phyloP scores from a whole-genome alignment of 2,113 vertebrate genomes.

The Aegithalos caudatus region DNA sequence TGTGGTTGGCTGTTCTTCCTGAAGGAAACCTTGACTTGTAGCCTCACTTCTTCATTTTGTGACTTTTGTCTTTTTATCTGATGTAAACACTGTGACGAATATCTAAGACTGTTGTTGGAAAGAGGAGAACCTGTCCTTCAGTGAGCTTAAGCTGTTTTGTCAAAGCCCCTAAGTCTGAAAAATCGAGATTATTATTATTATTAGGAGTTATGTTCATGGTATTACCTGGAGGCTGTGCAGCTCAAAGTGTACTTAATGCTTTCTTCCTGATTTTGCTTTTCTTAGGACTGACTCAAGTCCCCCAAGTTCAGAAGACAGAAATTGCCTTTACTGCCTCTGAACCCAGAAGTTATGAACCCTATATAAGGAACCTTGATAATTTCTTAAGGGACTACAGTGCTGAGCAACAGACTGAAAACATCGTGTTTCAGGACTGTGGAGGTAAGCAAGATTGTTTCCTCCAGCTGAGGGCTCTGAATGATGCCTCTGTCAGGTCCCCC shows the following conservation, averaged over 20 bases:
- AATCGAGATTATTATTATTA: not conserved
- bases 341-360: not conserved
- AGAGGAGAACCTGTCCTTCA: not conserved
- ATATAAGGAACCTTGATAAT: conserved; percentile 38
- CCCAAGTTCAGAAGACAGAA: conserved; percentile 82
- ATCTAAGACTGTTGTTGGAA: not conserved
- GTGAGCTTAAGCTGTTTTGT: not conserved
- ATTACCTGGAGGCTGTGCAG: not conserved
- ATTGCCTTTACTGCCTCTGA: conserved; percentile 73
- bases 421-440: conserved; percentile 79
- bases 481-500: not conserved
- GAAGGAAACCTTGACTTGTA: not conserved
- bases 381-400: conserved; percentile 75
- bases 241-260: not conserved
- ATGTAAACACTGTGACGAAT: not conserved
- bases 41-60: not conserved
- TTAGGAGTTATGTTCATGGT: not conserved
- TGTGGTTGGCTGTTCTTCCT: not conserved
- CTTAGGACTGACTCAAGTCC: conserved; percentile 75
- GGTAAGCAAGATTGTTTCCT: conserved; percentile 58
- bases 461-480: not conserved
- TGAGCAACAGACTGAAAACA: conserved; percentile 17
- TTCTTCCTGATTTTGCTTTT: not conserved
- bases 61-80: not conserved
- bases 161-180: not conserved